A percentile compares a stretch with the other conserved stretches of the same genome.
phyloP scores from a whole-genome alignment of 2,113 vertebrate genomes.

The Nothocercus nigrocapillus region DNA sequence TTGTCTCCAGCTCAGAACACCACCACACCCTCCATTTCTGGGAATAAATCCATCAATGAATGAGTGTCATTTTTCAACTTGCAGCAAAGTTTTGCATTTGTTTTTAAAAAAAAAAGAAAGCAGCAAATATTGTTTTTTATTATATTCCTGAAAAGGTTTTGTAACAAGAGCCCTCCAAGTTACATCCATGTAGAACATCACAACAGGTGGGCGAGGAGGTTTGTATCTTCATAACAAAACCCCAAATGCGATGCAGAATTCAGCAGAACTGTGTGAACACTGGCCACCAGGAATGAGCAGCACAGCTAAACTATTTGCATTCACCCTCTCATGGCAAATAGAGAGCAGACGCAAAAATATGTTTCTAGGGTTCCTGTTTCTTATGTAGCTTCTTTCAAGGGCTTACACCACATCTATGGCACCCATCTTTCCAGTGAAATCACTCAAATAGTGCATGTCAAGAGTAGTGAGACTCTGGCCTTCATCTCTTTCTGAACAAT shows the following conservation, averaged over 20 bases:
- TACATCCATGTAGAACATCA: background rate
- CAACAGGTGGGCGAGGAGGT: background rate
- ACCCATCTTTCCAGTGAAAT: background rate
- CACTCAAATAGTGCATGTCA: background rate
- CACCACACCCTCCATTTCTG: constrained; percentile 61
- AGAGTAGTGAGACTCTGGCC: background rate
- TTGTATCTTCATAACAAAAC: background rate
- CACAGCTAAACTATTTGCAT: background rate
- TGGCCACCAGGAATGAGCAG: background rate
- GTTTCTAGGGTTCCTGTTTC: background rate
- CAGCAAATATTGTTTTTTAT: background rate
- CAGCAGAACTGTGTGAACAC: background rate
- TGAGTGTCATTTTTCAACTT: background rate
- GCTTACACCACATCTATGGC: background rate
- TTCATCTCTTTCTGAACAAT: background rate
- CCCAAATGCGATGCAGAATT: background rate
- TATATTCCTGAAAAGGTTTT: background rate
- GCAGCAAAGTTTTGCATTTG: background rate
- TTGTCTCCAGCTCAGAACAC: constrained; percentile 6
- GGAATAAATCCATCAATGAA: constrained; percentile 60
- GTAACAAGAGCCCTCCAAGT: background rate
- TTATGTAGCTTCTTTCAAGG: background rate
- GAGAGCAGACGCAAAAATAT: background rate
- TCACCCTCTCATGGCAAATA: background rate
- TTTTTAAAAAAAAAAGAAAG: background rate